These are phyloP conservation scores for Limenitis camilla DNA, from an alignment of 2,888 invertebrate species.

Conservation along the genomic window DNA sequence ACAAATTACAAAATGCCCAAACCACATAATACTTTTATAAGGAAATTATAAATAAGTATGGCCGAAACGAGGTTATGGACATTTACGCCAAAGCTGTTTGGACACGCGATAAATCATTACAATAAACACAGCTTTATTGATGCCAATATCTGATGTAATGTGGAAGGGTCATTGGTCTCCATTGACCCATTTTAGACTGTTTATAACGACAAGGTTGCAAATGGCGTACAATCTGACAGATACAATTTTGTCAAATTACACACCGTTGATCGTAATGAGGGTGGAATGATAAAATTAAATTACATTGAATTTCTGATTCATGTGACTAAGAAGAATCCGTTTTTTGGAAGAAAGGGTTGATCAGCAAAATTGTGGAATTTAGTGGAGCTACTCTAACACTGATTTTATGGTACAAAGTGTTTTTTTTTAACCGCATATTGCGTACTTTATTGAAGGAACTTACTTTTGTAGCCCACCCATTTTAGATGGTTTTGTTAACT, in stretches of 20 bases:
- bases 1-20: too few relatives aligned
- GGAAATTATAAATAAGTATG: slow-evolving; percentile 2
- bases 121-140: slow-evolving; percentile 13
- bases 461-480: too few relatives aligned
- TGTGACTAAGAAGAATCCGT: too few relatives aligned
- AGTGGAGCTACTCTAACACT: too few relatives aligned
- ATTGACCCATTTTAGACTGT: slow-evolving; percentile 15
- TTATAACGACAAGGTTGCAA: slow-evolving; percentile 16
- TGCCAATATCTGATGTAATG: slow-evolving; percentile 21
- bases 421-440: too few relatives aligned
- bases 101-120: slow-evolving; percentile 17
- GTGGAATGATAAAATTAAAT: slow-evolving; percentile 30
- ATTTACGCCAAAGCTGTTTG: slow-evolving; percentile 8
- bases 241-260: slow-evolving; percentile 39
- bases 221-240: slow-evolving; percentile 18
- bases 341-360: too few relatives aligned
- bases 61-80: slow-evolving; percentile 11
- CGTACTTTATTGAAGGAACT: too few relatives aligned
- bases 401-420: too few relatives aligned
- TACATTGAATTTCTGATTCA: too few relatives aligned
- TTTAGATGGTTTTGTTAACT: too few relatives aligned
- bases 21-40: too few relatives aligned
- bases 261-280: slow-evolving; percentile 31
- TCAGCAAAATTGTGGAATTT: too few relatives aligned
- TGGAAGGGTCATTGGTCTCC: slow-evolving; percentile 17